Evolutionary conservation across 2,797 vertebrate species (phyloP).

Genomic region (Echiichthys vipera): DNA sequence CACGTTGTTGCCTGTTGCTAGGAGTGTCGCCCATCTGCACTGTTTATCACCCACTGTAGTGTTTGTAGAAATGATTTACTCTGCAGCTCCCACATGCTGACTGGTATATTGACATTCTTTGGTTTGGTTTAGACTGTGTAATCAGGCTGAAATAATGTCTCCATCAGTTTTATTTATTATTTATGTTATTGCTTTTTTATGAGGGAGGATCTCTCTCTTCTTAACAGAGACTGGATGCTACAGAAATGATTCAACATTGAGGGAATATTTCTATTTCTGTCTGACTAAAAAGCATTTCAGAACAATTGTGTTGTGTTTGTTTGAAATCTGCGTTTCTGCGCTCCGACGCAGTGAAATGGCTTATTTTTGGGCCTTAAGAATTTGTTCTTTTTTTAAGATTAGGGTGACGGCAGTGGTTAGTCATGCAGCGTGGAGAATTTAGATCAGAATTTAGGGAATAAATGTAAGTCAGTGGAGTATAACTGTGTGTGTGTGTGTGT

Average conservation of each 20-base stretch:
- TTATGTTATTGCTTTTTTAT: constrained; percentile 3
- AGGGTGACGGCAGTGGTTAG: constrained; percentile 32
- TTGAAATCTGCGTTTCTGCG: constrained; percentile 14
- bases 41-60: constrained; percentile 42
- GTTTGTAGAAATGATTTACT: constrained; percentile 43
- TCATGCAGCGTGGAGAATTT: constrained; percentile 46
- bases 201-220: constrained; percentile 4
- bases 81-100: constrained; percentile 26
- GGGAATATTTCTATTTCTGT: constrained; percentile 35
- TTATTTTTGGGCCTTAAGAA: constrained; percentile 34
- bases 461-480: constrained; percentile 53
- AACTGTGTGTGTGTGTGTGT: not conserved
- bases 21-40: constrained; percentile 60
- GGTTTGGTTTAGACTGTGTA: constrained; percentile 47
- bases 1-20: constrained; percentile 65
- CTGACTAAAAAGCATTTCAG: constrained; percentile 36
- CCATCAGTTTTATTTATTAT: constrained; percentile 2
- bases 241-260: constrained; percentile 8
- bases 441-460: constrained; percentile 44
- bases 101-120: constrained; percentile 7
- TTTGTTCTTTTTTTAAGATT: constrained; percentile 51
- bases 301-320: constrained; percentile 21
- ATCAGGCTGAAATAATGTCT: constrained; percentile 31
- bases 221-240: constrained; percentile 2
- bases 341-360: not conserved